Base-by-base conservation (phyloP, 2,113 vertebrate species). In the Chaetops frenatus region DNA sequence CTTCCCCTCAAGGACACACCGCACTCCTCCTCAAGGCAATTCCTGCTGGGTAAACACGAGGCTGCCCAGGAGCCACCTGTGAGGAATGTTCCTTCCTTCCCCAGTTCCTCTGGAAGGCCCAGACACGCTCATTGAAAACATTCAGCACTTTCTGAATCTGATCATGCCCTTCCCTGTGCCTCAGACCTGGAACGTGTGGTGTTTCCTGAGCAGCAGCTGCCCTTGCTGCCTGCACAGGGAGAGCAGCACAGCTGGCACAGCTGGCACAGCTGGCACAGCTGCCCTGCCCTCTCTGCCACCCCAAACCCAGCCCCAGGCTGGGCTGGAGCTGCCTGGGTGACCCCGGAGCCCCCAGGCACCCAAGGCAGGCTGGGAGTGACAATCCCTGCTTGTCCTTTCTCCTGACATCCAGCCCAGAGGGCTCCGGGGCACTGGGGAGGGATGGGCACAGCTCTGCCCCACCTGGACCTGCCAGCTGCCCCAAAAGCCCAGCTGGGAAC, bases 21-120 rank as follows among this genome's bases (percentile, higher is more conserved):
- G 7, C 0, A 0, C 27, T 50, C 11, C 10, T 42, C 53, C 91
- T 83, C 72, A 3, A 11, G 73, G 70, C 69, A 27, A 0, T 9
- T 28, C 38, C 1, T 28, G 58, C 0, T 33, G 81, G 47, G 67
- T 10, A 10, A 79, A 47, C 57, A 62, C 2, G 1, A 42, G 74
- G 25, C 54, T 56, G 35, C 62, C 64, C 17, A 16, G 72, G 44
- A 81, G 74, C 73, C 54, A 16, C 65, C 64, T 33, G 22, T 5
- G 48, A 50, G 17, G 23, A 14, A 14, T 69, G 6, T 25, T 8
- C 62, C 14, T 17, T 23, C 76, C 53, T 65, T 13, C 23, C 62
- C 45, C 56, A 4, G 13, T 3, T 44, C 10, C 76, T 71, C 2
- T 29, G 62, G 6, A 15, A 47, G 53, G 40, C 88, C n/a, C 69